A percentile compares a stretch with the other conserved stretches of the same genome.
Conservation (phyloP, 2,113 vertebrate species). For the Cathartes aura region DNA sequence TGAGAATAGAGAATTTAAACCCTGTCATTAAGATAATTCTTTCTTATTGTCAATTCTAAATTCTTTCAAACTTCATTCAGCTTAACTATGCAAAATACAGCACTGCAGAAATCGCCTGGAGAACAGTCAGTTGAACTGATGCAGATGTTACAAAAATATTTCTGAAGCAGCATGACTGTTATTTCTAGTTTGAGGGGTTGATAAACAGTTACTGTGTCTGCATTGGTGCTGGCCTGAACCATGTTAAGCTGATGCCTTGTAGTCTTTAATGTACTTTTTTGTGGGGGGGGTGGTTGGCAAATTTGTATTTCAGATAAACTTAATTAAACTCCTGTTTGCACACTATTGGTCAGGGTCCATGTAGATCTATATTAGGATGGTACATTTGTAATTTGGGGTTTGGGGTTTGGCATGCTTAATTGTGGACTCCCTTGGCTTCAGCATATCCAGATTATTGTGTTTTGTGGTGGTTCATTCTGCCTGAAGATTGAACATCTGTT, state of each 20-base stretch:
- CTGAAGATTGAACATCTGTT: constrained; percentile 46
- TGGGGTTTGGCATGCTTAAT: constrained; percentile 31
- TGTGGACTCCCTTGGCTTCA: constrained; percentile 37
- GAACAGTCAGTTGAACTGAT: neutral
- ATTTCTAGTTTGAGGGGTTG: neutral
- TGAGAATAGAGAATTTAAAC: constrained; percentile 46
- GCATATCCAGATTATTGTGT: constrained; percentile 43
- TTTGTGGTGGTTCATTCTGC: constrained; percentile 56
- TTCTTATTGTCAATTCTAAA: constrained; percentile 61
- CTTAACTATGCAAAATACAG: constrained; percentile 12
- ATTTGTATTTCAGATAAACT: constrained; percentile 53
- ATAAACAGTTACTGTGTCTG: neutral
- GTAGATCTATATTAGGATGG: neutral
- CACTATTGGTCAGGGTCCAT: neutral
- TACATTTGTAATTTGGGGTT: constrained; percentile 36
- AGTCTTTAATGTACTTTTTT: neutral
- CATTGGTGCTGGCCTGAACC: neutral
- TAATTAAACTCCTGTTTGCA: constrained; percentile 24
- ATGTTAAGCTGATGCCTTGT: neutral
- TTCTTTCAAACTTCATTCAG: constrained; percentile 57
- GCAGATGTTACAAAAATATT: neutral
- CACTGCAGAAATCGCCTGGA: neutral
- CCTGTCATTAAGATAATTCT: constrained; percentile 31
- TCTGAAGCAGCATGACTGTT: neutral
- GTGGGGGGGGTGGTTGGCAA: neutral